A percentile compares a stretch with the other conserved stretches of the same genome.
Conservation (phyloP, 2,113 vertebrate species). For the Festucalex cinctus region DNA sequence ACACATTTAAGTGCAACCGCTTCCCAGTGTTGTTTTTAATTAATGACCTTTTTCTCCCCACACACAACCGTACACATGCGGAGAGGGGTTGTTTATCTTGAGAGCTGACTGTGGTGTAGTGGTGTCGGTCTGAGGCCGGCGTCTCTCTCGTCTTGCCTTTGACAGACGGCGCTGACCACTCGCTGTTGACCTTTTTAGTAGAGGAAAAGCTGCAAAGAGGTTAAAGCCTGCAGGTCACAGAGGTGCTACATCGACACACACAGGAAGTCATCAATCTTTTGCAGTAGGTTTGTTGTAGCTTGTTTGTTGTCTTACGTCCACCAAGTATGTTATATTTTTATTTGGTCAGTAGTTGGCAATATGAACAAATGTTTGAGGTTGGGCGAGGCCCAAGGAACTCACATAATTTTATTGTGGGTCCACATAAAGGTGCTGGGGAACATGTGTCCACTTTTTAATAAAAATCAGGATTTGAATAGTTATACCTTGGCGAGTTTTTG, state of each 20-base stretch:
- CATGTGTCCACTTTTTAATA: neutral
- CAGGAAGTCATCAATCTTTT: conserved; percentile 13
- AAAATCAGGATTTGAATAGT: neutral
- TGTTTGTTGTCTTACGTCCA: neutral
- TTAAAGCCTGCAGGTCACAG: conserved; percentile 34
- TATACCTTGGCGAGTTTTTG: neutral
- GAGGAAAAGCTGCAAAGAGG: conserved; percentile 35
- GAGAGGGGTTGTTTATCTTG: conserved; percentile 27
- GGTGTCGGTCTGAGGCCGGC: conserved; percentile 16
- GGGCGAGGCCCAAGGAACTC: neutral
- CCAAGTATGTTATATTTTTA: neutral
- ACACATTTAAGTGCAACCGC: conserved; percentile 9
- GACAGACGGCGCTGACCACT: conserved; percentile 43
- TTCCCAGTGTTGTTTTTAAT: conserved; percentile 17
- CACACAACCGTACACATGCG: conserved; percentile 4
- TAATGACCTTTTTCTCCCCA: conserved; percentile 36
- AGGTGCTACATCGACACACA: conserved; percentile 37
- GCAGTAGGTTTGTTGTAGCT: neutral
- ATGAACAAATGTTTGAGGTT: neutral
- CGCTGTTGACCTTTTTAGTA: conserved; percentile 57
- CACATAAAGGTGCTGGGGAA: neutral
- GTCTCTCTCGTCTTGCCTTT: conserved; percentile 28
- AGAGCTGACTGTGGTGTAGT: conserved; percentile 33
- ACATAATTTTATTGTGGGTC: neutral
- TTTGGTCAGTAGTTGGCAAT: neutral